phyloP scores from a whole-genome alignment of 92 coral and sea anemone genomes.

The Phenganax stokvisi region DNA sequence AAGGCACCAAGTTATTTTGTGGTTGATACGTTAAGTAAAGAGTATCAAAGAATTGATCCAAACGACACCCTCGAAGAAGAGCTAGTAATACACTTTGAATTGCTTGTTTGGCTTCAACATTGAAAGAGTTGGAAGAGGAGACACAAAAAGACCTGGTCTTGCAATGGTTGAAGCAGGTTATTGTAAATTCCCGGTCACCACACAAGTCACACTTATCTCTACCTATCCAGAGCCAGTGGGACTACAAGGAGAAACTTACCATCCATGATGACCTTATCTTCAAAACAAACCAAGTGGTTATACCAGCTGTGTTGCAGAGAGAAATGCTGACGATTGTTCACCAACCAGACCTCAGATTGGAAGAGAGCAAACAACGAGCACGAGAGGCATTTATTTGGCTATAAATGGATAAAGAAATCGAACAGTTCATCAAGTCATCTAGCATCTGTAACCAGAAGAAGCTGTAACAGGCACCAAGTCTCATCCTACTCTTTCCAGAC shows the following conservation, averaged over 20 bases:
- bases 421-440: background rate
- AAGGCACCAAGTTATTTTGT: too few species aligned
- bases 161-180: too few species aligned
- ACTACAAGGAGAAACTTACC: too few species aligned
- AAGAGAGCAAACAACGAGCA: slow-evolving; percentile 35
- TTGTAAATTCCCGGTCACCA: background rate
- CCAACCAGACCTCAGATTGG: slow-evolving; percentile 14
- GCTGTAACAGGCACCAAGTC: background rate
- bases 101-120: too few species aligned
- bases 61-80: slow-evolving; percentile 26
- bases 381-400: background rate
- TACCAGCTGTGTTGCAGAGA: too few species aligned
- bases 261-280: too few species aligned
- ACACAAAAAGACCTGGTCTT: too few species aligned
- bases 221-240: too few species aligned
- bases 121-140: too few species aligned
- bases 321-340: slow-evolving; percentile 36
- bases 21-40: slow-evolving; percentile 30
- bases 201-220: background rate
- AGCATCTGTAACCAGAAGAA: background rate
- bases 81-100: slow-evolving; percentile 16
- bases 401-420: background rate
- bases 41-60: background rate
- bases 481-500: slow-evolving; percentile 7
- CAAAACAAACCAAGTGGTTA: too few species aligned